Base-by-base conservation (phyloP, 2,113 vertebrate genomes). In the Daubentonia madagascariensis region DNA sequence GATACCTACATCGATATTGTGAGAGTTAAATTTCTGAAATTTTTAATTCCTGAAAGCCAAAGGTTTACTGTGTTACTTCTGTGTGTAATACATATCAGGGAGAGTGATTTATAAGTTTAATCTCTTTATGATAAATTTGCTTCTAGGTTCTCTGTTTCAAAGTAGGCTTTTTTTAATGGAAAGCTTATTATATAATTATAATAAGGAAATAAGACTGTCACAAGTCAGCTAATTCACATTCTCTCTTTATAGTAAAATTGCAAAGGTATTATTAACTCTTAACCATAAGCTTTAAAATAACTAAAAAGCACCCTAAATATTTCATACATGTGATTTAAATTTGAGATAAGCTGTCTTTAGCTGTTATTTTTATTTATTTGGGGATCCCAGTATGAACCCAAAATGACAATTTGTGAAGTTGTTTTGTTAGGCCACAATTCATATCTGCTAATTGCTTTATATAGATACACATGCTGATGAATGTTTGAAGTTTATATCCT, bases 121-220 rank as follows among this genome's bases (percentile, higher is more conserved):
- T 84, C 79, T 92, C 54, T 83, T 80, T 78, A 70, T 94, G 37
- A 65, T 70, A 70, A 76, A 63, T 75, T 90, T 87, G 20, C 85
- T 89, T 84, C 45, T 37, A 83, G 63, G 88, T 92, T 72, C 83
- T 91, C n/a, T 85, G n/a, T 92, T 89, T 45, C 52, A 32, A 89
- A 63, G 72, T 85, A 89, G 25, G 32, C n/a, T 78, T 17, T 92
- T 94, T 95, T 43, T 78, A 23, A 67, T 61, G 61, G 37, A 84
- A 92, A 84, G 43, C 68, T 76, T 94, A 40, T 92, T 92, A 8
- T 85, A 78, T 88, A 59, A 72, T 93, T 79, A 72, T 79, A 63
- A 72, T 79, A 63, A 94, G 43, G 72, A 85, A 72, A 48, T 90
- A 90, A 52, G 63, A 70, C 45, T 79, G 30, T 85, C 45, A 81